Conservation (phyloP, 2,113 vertebrate genomes). For the Alouatta palliata region DNA sequence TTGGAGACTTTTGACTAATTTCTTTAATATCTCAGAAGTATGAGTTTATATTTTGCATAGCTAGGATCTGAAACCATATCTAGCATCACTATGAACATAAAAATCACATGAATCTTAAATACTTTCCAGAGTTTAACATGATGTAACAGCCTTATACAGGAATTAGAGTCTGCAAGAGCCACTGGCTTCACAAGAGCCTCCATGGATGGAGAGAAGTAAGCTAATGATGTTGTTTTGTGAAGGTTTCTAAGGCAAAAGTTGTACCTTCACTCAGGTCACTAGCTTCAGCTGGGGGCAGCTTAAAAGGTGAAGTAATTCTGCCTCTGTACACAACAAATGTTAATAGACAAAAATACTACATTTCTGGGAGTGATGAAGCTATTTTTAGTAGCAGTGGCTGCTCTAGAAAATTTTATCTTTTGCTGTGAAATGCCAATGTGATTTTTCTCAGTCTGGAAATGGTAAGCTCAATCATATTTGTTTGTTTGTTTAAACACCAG, state of each 20-base stretch:
- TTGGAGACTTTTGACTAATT: not conserved
- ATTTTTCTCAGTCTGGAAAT: slow-evolving; percentile 38
- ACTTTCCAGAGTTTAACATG: not conserved
- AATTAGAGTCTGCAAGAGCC: not conserved
- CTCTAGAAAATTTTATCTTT: slow-evolving; percentile 63
- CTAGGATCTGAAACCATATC: not conserved
- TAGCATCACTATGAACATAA: not conserved
- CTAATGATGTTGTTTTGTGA: not conserved
- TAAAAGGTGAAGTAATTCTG: slow-evolving; percentile 12
- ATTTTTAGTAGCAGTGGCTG: slow-evolving; percentile 32
- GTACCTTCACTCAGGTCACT: not conserved
- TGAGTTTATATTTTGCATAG: not conserved
- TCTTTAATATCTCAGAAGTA: not conserved
- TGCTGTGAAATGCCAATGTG: slow-evolving; percentile 33
- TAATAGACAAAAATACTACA: slow-evolving; percentile 38
- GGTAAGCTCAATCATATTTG: not conserved
- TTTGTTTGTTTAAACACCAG: not conserved
- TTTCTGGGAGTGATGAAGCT: slow-evolving; percentile 17
- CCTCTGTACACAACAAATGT: not conserved
- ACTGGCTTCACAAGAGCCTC: not conserved
- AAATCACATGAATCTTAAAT: slow-evolving; percentile 28
- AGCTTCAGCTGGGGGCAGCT: not conserved
- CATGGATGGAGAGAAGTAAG: not conserved
- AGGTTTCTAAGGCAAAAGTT: not conserved
- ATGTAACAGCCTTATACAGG: not conserved